A percentile compares a stretch with the other conserved stretches of the same genome.
phyloP scores from a whole-genome alignment of 2,113 vertebrate species.

The Pygoscelis adeliae region DNA sequence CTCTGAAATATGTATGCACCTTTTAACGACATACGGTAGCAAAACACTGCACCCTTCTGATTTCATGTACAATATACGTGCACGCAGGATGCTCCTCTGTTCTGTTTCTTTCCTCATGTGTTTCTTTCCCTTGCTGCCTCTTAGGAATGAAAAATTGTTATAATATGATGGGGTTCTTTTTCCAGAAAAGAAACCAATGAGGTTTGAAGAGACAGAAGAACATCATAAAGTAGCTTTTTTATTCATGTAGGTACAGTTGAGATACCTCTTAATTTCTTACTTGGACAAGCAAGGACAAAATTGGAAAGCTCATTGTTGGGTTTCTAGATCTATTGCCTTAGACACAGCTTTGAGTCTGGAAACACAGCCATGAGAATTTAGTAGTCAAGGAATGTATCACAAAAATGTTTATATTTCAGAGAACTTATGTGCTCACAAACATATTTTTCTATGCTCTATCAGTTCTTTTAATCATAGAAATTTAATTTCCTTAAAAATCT shows the following conservation, averaged over 20 bases:
- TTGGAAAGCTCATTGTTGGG: not conserved
- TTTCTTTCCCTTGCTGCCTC: not conserved
- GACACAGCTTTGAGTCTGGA: not conserved
- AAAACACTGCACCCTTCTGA: not conserved
- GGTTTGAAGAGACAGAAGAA: not conserved
- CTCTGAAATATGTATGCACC: not conserved
- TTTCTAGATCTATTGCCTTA: not conserved
- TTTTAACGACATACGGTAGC: not conserved
- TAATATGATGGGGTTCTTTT: not conserved
- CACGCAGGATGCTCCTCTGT: not conserved
- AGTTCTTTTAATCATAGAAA: not conserved
- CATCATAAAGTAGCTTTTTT: not conserved
- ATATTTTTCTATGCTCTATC: not conserved
- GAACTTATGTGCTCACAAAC: accelerated
- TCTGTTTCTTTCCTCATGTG: accelerated
- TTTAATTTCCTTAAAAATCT: not conserved
- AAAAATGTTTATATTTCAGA: not conserved
- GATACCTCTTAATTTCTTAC: not conserved
- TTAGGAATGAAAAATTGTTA: not conserved
- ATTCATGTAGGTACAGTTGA: not conserved
- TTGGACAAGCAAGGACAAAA: not conserved
- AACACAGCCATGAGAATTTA: not conserved
- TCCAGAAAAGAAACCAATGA: not conserved
- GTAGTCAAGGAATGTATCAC: not conserved
- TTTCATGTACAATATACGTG: accelerated